Percentiles rank a stretch among this genome's conserved stretches.
These are phyloP conservation scores for Flexamia atlantica DNA, from an alignment of 2,888 invertebrate species.

Conservation along the genomic window DNA sequence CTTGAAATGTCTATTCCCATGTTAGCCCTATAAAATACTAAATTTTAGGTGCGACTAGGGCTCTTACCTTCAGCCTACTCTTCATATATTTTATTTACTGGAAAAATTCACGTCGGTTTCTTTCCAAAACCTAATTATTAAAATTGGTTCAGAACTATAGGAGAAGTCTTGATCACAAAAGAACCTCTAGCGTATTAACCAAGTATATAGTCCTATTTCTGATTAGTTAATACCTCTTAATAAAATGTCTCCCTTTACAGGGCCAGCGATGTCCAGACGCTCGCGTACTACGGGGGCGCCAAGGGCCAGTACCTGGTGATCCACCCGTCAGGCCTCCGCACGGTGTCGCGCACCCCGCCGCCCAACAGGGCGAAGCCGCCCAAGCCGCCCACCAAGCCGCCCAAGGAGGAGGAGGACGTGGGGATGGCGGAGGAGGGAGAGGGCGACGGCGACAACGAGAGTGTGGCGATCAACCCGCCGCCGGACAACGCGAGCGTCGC, in stretches of 20 bases:
- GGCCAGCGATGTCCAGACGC: conserved; percentile 58
- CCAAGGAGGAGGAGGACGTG: conserved; percentile 70
- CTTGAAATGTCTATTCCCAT: too few species aligned
- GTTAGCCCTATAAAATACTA: too few species aligned
- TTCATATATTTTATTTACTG: too few species aligned
- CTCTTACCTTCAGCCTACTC: too few species aligned
- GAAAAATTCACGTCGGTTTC: too few species aligned
- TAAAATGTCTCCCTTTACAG: neutral
- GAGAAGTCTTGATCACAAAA: too few species aligned
- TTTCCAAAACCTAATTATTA: too few species aligned
- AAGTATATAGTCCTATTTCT: too few species aligned
- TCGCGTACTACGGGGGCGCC: conserved; percentile 86
- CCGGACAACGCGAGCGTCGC: conserved; percentile 82
- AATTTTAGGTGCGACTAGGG: too few species aligned
- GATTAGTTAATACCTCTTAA: too few species aligned
- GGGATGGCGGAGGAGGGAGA: conserved; percentile 69
- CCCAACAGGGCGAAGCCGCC: conserved; percentile 58
- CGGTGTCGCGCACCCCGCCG: conserved; percentile 62
- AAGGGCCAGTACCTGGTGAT: conserved; percentile 80
- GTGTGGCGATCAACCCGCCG: conserved; percentile 77
- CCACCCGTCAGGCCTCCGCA: conserved; percentile 69
- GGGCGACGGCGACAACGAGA: conserved; percentile 70
- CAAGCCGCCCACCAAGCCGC: conserved; percentile 62
- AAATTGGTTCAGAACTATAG: too few species aligned
- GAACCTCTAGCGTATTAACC: too few species aligned